Percentiles rank a stretch among this genome's conserved stretches.
Evolutionary conservation across 2,113 vertebrate species (phyloP).

Genomic region (Mungos mungo): DNA sequence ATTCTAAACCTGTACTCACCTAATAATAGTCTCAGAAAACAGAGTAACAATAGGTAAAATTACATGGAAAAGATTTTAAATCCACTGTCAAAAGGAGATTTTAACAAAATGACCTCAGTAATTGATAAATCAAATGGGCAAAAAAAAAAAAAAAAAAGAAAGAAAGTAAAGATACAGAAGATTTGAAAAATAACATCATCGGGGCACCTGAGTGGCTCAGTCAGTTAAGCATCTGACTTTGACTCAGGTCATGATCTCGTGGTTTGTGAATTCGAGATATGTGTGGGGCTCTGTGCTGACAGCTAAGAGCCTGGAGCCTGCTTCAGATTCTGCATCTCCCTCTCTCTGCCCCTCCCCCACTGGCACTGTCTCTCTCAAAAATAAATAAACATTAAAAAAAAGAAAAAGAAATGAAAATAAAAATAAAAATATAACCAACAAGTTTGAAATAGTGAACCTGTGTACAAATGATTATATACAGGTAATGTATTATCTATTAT

Average conservation of each 20-base stretch:
- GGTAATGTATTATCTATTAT: neutral
- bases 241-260: too few species aligned
- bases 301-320: too few species aligned
- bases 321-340: too few species aligned
- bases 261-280: too few species aligned
- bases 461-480: neutral
- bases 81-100: neutral
- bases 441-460: neutral
- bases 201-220: too few species aligned
- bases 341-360: too few species aligned
- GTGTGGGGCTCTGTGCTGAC: too few species aligned
- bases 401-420: neutral
- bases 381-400: too few species aligned
- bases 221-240: too few species aligned
- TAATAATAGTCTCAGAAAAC: neutral
- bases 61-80: neutral
- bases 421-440: neutral
- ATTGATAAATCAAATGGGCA: neutral
- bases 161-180: neutral
- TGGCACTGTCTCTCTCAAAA: too few species aligned
- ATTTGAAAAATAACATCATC: neutral
- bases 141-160: too few species aligned
- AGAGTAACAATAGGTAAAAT: neutral
- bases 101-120: neutral
- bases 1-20: neutral